Base-by-base conservation (phyloP, 2,888 invertebrate species). In the Apamea crenata region DNA sequence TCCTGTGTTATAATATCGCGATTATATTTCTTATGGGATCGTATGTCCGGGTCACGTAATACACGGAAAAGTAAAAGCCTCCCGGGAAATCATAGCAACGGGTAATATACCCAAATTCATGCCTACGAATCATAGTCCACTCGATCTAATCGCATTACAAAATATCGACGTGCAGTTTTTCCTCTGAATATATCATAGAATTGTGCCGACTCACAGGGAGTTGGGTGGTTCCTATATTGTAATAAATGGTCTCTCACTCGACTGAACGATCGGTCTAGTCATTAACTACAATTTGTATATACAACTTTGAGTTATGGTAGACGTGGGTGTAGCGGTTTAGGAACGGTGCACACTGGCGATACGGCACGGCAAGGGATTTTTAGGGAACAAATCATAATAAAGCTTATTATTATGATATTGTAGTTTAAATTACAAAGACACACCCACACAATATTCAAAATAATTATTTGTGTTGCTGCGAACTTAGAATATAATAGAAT, bases 221-320 rank as follows among this genome's bases (percentile, higher is more conserved):
- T 87, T 84, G 87, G 85, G 89, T 84, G 85, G 85, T 90, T 88
- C 78, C 84, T 88, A 89, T 91, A 93, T 92, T 92, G 93, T 95
- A 94, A 96, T 95, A 93, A 95, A 96, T 96, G 91, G 91, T 92
- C 88, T 66, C 77, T 88, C 86, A 83, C 84, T 85, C 70, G 72
- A 75, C 78, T 77, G 47, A 63, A 71, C 81, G 84, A 91, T 88
- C 82, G 92, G 92, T 88, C 88, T 83, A 91, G 92, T 93, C 94
- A 94, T 94, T 94, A 95, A 93, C 93, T 91, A 93, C 91, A 92
- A 94, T 95, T 95, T 94, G 94, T 94, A 92, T 93, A 93, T n/a
- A 56, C n/a, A 93, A 94, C 91, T 93, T 93, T 88, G 79, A 69
- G 74, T 82, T 88, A 88, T 88, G 80, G 88, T 88, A 91, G 91